Conservation (phyloP, 2,888 invertebrate species). For the Deilephila elpenor region DNA sequence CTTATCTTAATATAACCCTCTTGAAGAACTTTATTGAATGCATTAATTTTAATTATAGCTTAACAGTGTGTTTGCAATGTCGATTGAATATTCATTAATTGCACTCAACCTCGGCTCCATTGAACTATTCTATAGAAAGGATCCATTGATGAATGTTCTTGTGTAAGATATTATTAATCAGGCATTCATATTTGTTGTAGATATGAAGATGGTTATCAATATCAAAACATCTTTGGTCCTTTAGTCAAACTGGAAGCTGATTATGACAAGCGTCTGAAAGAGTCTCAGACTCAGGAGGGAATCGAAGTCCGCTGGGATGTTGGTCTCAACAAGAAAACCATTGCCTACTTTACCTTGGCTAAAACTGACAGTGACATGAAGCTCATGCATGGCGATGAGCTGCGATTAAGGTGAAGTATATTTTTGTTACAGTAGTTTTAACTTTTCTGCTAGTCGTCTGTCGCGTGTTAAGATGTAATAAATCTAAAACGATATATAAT, state of each 20-base stretch:
- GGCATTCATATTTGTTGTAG: slow-evolving; percentile 62
- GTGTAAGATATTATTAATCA: slow-evolving; percentile 19
- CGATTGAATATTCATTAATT: slow-evolving; percentile 12
- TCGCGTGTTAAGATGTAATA: too few relatives aligned
- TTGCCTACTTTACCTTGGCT: slow-evolving; percentile 98
- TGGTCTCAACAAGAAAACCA: slow-evolving; percentile 98
- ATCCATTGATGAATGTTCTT: slow-evolving; percentile 4
- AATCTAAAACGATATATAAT: too few relatives aligned
- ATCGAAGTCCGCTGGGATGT: slow-evolving; percentile 99
- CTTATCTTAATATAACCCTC: background rate
- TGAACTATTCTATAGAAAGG: background rate
- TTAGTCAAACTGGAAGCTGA: slow-evolving; percentile 98
- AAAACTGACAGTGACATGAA: slow-evolving; percentile 99
- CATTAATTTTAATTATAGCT: slow-evolving; percentile 1
- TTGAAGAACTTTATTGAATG: background rate
- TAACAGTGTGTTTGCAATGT: background rate
- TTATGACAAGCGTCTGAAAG: slow-evolving; percentile 98
- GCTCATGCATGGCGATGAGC: slow-evolving; percentile 99
- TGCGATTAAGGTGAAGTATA: slow-evolving; percentile 88
- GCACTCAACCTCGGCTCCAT: background rate
- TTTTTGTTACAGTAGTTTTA: slow-evolving; percentile 18
- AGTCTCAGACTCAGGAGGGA: slow-evolving; percentile 99
- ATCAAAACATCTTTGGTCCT: slow-evolving; percentile 99
- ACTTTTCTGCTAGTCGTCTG: too few relatives aligned
- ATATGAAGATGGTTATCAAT: slow-evolving; percentile 99